Base-by-base conservation (phyloP, 1,140 invertebrate genomes). In the Ostrea edulis region DNA sequence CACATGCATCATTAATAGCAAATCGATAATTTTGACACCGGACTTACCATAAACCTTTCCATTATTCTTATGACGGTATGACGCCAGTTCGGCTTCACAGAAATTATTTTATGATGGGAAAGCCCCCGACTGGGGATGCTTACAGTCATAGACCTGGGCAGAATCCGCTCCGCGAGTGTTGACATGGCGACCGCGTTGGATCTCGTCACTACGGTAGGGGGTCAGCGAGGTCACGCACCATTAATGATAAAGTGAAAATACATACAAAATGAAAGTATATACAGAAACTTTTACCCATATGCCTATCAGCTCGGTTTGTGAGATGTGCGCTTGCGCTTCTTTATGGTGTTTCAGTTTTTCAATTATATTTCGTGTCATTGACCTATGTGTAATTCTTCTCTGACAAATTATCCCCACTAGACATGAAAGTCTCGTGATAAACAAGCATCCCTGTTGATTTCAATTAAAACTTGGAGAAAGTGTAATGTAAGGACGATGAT, bases 361-460 rank as follows among this genome's bases (percentile, higher is more conserved):
- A 62, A 62, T 62, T 62, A 62, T 20, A 62, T 77, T 25, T 44
- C 29, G 68, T 77, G 68, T 77, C 68, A 77, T 35, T 25, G 68
- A 77, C 68, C 68, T 77, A 17, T 25, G 14, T 35, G 7, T 29
- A 14, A 17, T 77, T 29, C 68, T 77, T 77, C 25, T 77, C 25
- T 77, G 68, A 77, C 68, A 77, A 77, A 77, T 77, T 77, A 77
- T 29, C 68, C 68, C 68, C 68, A 77, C 29, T 35, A 77, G 68
- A 77, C 68, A 77, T 77, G 68, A 77, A 77, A 77, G 68, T 14
- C 22, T 35, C 68, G 9, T 77, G 68, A 77, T 77, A 35, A 77
- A 35, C 29, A 77, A 77, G 68, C 68, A 77, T 77, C 68, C 68
- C 68, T 77, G 68, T 77, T 77, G 68, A 77, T 77, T 77, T 77